These are phyloP conservation scores for Pediacus dermestoides DNA, from an alignment of 2,888 invertebrate genomes.

Conservation along the genomic window DNA sequence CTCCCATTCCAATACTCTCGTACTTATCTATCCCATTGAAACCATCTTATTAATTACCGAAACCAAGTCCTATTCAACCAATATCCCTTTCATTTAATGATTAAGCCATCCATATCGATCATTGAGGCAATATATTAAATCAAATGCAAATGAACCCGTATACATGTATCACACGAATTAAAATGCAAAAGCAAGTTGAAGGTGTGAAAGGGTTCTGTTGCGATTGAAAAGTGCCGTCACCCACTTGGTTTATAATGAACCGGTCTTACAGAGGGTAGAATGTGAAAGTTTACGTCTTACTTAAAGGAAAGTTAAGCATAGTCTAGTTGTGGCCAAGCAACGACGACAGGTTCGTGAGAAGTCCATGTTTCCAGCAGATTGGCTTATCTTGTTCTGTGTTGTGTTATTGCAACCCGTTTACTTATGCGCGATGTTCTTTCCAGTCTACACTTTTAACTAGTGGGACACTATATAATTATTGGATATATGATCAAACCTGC, in stretches of 20 bases:
- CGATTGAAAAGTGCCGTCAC: conserved; percentile 29
- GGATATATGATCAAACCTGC: too few relatives aligned
- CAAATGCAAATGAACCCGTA: conserved; percentile 32
- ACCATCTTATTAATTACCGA: too few relatives aligned
- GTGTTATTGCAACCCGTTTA: conserved; percentile 41
- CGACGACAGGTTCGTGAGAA: conserved; percentile 39
- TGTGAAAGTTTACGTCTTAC: conserved; percentile 17
- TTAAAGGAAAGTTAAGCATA: conserved; percentile 11
- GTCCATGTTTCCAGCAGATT: conserved; percentile 38
- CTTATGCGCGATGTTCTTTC: conserved; percentile 39
- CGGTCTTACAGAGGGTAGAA: conserved; percentile 26
- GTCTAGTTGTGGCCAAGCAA: conserved; percentile 27
- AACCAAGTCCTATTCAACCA: too few relatives aligned
- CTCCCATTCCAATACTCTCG: too few relatives aligned
- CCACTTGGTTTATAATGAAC: conserved; percentile 37
- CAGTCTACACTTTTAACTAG: conserved; percentile 34
- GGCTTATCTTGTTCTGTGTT: conserved; percentile 43
- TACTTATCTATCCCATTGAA: too few relatives aligned
- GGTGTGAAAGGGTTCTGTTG: conserved; percentile 27
- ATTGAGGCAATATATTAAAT: too few relatives aligned
- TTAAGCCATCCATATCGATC: too few relatives aligned
- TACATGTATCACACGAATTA: too few relatives aligned
- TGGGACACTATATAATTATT: too few relatives aligned
- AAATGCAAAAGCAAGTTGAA: conserved; percentile 16
- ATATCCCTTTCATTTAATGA: too few relatives aligned